phyloP scores from a whole-genome alignment of 2,888 invertebrate genomes.

The Elmis aenea region DNA sequence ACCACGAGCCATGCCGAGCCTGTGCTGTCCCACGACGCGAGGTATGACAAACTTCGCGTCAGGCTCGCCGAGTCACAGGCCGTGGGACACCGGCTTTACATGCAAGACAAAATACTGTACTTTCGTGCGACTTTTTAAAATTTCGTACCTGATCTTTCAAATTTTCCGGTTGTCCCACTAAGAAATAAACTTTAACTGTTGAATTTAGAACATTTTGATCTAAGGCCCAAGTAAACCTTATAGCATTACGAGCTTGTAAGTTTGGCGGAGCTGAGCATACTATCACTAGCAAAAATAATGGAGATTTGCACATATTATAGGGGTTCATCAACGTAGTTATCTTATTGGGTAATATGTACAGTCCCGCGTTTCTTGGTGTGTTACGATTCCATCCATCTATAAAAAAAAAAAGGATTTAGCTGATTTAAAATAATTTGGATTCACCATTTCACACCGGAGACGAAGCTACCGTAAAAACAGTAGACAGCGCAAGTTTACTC shows the following conservation, averaged over 20 bases:
- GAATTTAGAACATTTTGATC: slow-evolving; percentile 37
- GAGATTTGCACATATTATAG: slow-evolving; percentile 49
- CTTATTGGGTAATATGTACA: slow-evolving; percentile 67
- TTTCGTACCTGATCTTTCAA: slow-evolving; percentile 52
- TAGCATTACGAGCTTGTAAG: slow-evolving; percentile 60
- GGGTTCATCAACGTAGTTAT: slow-evolving; percentile 64
- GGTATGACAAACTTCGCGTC: too few relatives aligned
- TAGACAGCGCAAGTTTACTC: too few relatives aligned
- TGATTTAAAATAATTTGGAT: too few relatives aligned
- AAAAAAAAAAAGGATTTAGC: too few relatives aligned
- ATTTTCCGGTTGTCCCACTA: slow-evolving; percentile 58
- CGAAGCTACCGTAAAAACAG: too few relatives aligned
- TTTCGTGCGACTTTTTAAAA: too few relatives aligned
- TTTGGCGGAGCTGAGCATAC: slow-evolving; percentile 71
- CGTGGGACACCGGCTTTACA: too few relatives aligned
- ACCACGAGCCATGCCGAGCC: too few relatives aligned
- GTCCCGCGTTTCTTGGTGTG: slow-evolving; percentile 65
- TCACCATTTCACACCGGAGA: too few relatives aligned
- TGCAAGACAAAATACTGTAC: too few relatives aligned
- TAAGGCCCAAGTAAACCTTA: slow-evolving; percentile 67
- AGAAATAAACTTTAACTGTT: slow-evolving; percentile 49
- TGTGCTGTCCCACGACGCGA: too few relatives aligned
- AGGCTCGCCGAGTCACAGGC: too few relatives aligned
- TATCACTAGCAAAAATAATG: slow-evolving; percentile 62
- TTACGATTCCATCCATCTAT: slow-evolving; percentile 73